These are phyloP conservation scores for Forbesichthys agassizii DNA, from an alignment of 2,113 vertebrate genomes.

Conservation along the genomic window DNA sequence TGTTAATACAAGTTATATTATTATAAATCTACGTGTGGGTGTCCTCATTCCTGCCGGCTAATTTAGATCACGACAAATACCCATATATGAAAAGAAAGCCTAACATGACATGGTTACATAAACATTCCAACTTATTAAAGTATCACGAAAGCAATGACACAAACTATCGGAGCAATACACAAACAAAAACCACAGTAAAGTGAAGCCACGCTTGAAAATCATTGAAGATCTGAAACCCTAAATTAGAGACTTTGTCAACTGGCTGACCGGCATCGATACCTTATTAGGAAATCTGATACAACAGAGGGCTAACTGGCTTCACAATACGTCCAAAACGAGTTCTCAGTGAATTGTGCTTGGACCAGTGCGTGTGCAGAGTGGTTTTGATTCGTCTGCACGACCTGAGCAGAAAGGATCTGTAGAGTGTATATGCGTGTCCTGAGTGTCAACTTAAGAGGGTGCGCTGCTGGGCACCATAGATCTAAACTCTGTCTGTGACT, in stretches of 20 bases:
- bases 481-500: not conserved
- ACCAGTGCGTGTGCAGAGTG: not conserved
- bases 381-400: not conserved
- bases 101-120: not conserved
- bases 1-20: no score
- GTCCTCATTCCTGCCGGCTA: no score
- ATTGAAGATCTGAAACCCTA: conserved; percentile 5
- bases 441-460: conserved; percentile 1
- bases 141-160: not conserved
- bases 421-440: not conserved
- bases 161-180: no score
- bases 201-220: not conserved
- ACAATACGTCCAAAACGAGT: conserved; percentile 9
- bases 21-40: no score
- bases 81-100: conserved; percentile 3
- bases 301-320: conserved; percentile 14
- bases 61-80: no score
- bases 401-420: not conserved
- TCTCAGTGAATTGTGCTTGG: not conserved
- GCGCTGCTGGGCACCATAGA: not conserved
- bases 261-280: not conserved
- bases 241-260: conserved; percentile 6
- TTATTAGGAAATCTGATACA: conserved; percentile 2
- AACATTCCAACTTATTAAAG: conserved; percentile 10
- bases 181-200: not conserved